Conservation (phyloP, 2,888 invertebrate genomes). For the Andrena chrysosceles region DNA sequence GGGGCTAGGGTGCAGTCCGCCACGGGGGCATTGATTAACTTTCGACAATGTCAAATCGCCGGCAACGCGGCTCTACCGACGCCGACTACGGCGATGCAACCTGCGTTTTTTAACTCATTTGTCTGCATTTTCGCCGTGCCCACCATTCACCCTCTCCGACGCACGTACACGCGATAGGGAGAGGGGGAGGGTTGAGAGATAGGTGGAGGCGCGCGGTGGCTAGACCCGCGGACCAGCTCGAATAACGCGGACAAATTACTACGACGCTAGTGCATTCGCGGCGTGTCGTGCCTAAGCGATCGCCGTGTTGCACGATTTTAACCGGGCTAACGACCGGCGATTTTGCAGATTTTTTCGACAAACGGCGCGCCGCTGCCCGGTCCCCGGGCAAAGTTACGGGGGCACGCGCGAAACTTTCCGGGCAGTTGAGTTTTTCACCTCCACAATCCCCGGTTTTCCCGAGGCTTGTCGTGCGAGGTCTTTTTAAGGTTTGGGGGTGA, state of each 20-base stretch:
- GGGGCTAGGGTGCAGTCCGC: constrained; percentile 33
- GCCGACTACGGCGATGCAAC: constrained; percentile 69
- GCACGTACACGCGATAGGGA: constrained; percentile 5
- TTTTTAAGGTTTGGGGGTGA: too few species aligned
- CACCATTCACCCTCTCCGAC: constrained; percentile 66
- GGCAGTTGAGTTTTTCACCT: background rate
- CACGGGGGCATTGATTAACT: constrained; percentile 84
- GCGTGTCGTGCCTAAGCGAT: constrained; percentile 73
- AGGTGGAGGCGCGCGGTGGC: constrained; percentile 29
- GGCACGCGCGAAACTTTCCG: background rate
- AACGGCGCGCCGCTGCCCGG: constrained; percentile 46
- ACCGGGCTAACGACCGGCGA: constrained; percentile 69
- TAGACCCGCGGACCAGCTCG: constrained; percentile 77
- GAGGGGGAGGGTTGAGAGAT: constrained; percentile 12
- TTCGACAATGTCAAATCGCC: constrained; percentile 85
- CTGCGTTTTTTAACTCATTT: constrained; percentile 82
- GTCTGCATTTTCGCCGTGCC: constrained; percentile 81
- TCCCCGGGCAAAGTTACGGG: constrained; percentile 19
- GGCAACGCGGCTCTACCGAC: constrained; percentile 75
- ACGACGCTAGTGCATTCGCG: constrained; percentile 78
- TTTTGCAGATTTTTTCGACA: constrained; percentile 69
- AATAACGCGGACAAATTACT: constrained; percentile 82
- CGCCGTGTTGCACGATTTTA: constrained; percentile 69
- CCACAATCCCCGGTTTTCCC: background rate
- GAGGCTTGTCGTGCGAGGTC: too few species aligned